These are phyloP conservation scores for Drosophila cyrtoloma DNA, from an alignment of 2,888 invertebrate species.

Conservation along the genomic window DNA sequence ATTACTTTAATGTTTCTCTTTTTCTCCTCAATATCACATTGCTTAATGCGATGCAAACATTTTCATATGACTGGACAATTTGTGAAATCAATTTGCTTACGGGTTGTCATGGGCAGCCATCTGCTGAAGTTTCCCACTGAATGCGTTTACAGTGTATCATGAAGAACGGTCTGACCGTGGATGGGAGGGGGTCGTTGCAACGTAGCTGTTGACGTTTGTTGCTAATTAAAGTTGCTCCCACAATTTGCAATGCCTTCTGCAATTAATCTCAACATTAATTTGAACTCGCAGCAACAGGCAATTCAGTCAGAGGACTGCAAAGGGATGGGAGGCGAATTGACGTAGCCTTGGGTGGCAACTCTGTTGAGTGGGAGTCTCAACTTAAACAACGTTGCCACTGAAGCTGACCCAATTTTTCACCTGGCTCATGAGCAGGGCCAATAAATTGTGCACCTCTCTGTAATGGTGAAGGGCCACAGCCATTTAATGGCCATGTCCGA, in stretches of 20 bases:
- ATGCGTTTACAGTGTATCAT: neutral
- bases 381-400: conserved; percentile 30
- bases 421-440: conserved; percentile 51
- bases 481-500: conserved; percentile 62
- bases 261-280: conserved; percentile 62
- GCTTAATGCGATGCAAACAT: neutral
- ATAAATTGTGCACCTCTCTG: conserved; percentile 43
- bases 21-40: neutral
- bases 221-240: conserved; percentile 50
- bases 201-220: conserved; percentile 41
- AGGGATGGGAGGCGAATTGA: conserved; percentile 15
- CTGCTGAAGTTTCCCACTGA: neutral
- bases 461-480: conserved; percentile 36
- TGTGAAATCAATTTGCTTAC: neutral
- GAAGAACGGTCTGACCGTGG: neutral
- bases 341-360: conserved; percentile 19
- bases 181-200: neutral
- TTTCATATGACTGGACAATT: neutral
- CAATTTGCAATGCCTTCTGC: conserved; percentile 40
- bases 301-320: neutral
- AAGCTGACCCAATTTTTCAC: conserved; percentile 58
- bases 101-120: neutral
- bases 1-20: neutral
- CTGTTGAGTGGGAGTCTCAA: conserved; percentile 5
- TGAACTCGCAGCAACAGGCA: conserved; percentile 31